A percentile compares a stretch with the other conserved stretches of the same genome.
These are phyloP conservation scores for Philaethria dido DNA, from an alignment of 2,888 invertebrate genomes.

Conservation along the genomic window DNA sequence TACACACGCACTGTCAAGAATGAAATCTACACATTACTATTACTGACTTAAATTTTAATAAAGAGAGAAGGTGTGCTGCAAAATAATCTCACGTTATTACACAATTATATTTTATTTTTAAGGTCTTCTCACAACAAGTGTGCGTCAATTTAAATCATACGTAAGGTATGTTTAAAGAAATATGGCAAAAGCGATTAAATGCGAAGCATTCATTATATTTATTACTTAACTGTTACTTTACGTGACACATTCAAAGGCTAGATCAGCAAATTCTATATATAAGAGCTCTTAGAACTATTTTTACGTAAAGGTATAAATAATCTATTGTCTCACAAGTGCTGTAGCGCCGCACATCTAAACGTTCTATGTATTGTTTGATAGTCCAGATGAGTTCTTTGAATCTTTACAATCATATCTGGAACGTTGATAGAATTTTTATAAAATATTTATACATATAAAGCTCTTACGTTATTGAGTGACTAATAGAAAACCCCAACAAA, in stretches of 20 bases:
- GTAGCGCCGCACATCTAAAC: slow-evolving; percentile 36
- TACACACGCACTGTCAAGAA: no score
- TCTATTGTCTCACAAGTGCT: slow-evolving; percentile 35
- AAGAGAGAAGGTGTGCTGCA: no score
- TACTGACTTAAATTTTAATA: no score
- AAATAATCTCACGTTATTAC: no score
- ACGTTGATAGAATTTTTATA: neutral
- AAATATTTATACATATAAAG: neutral
- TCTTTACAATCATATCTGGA: slow-evolving; percentile 20
- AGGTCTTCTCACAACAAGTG: no score
- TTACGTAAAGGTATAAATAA: slow-evolving; percentile 26
- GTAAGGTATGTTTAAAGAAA: no score
- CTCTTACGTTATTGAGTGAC: no score
- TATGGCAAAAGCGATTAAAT: neutral
- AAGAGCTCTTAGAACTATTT: slow-evolving; percentile 30
- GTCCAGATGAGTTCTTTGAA: slow-evolving; percentile 34
- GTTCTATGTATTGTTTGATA: slow-evolving; percentile 53
- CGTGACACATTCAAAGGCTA: slow-evolving; percentile 1
- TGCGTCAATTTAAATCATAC: no score
- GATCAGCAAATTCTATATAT: slow-evolving; percentile 26
- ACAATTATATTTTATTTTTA: no score
- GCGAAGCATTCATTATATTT: neutral
- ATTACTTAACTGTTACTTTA: slow-evolving; percentile 6
- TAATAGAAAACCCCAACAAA: no score
- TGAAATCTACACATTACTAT: no score